phyloP scores from a whole-genome alignment of 2,888 invertebrate genomes.

The Callinectes sapidus region DNA sequence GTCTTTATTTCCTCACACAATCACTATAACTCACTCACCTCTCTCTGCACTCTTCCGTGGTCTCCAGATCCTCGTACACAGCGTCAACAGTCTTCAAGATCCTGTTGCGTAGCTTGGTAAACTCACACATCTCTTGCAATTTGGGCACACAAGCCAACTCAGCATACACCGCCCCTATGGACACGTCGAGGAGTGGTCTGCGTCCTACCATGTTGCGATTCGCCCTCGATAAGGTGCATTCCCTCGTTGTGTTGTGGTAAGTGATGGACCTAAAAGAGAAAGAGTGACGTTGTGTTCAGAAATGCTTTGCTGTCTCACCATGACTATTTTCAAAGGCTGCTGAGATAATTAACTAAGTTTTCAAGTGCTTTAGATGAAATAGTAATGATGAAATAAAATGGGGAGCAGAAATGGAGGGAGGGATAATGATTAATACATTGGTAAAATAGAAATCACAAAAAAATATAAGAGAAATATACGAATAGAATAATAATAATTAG shows the following conservation, averaged over 20 bases:
- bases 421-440: no score
- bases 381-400: no score
- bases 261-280: constrained; percentile 75
- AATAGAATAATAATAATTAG: no score
- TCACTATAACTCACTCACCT: constrained; percentile 62
- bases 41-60: constrained; percentile 74
- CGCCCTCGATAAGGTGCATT: constrained; percentile 76
- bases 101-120: constrained; percentile 74
- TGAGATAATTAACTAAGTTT: no score
- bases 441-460: no score
- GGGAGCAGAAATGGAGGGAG: no score
- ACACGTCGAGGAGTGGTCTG: constrained; percentile 73
- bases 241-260: constrained; percentile 75
- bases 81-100: constrained; percentile 76
- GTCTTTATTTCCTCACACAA: neutral
- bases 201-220: constrained; percentile 75
- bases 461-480: no score
- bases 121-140: constrained; percentile 76
- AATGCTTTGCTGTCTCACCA: neutral
- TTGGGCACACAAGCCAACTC: constrained; percentile 77
- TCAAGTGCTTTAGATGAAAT: no score
- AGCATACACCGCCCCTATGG: constrained; percentile 75
- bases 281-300: neutral
- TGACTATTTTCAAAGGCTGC: neutral
- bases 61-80: constrained; percentile 74